Conservation (phyloP, 2,113 vertebrate species). For the Anguilla japonica region DNA sequence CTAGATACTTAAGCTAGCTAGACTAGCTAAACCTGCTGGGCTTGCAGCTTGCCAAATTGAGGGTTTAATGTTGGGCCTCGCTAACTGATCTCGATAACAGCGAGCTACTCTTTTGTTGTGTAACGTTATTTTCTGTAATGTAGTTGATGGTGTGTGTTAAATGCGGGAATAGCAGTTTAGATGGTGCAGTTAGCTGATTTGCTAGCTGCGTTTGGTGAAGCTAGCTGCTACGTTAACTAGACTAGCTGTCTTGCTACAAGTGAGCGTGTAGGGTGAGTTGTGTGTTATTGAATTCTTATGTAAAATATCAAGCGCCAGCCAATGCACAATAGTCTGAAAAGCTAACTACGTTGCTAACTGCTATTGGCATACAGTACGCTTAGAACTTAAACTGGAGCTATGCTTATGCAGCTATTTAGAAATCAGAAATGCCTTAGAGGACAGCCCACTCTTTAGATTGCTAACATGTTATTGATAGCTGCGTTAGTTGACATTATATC, state of each 20-base stretch:
- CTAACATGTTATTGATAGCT: too few species aligned
- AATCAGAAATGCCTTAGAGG: too few species aligned
- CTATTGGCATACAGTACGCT: not conserved
- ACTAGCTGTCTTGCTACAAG: not conserved
- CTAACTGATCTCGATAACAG: not conserved
- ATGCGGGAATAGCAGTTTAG: not conserved
- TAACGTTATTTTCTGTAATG: too few species aligned
- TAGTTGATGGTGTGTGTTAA: not conserved
- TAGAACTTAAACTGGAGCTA: too few species aligned
- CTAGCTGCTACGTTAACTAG: not conserved
- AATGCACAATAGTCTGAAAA: not conserved
- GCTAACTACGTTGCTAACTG: not conserved
- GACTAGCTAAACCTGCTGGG: not conserved
- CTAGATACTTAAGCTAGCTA: not conserved
- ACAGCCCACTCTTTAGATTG: too few species aligned
- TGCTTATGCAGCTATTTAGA: too few species aligned
- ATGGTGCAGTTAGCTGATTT: not conserved
- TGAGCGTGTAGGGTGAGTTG: not conserved
- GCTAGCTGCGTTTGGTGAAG: not conserved
- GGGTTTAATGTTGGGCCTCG: conserved; percentile 20
- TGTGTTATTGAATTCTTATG: not conserved
- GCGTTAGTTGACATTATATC: not conserved
- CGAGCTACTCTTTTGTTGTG: not conserved
- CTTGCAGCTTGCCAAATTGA: not conserved
- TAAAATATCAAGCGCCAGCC: not conserved